These are phyloP conservation scores for human DNA, from an alignment of 2,113 vertebrate genomes.

Conservation along the genomic window GRCh38 chr1:54619001-54619500, in stretches of 20 bases:
- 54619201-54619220: not conserved
- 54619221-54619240: not conserved
- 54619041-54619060: not conserved
- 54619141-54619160: not conserved
- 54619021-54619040: not conserved
- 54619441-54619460: rapidly evolving
- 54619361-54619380: not conserved
- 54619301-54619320: too few relatives aligned
- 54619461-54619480: not conserved
- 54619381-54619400: too few relatives aligned
- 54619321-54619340: rapidly evolving
- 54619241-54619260: not conserved
- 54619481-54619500: rapidly evolving
- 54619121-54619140: not conserved
- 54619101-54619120: not conserved
- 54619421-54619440: not conserved
- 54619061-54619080: not conserved
- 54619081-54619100: not conserved
- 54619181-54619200: not conserved
- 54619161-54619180: not conserved
- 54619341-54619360: not conserved
- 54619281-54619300: too few relatives aligned
- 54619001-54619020: not conserved
- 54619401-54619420: not conserved
- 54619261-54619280: not conserved